Conservation (phyloP, 1,140 invertebrate genomes). For the Chlorops oryzae region DNA sequence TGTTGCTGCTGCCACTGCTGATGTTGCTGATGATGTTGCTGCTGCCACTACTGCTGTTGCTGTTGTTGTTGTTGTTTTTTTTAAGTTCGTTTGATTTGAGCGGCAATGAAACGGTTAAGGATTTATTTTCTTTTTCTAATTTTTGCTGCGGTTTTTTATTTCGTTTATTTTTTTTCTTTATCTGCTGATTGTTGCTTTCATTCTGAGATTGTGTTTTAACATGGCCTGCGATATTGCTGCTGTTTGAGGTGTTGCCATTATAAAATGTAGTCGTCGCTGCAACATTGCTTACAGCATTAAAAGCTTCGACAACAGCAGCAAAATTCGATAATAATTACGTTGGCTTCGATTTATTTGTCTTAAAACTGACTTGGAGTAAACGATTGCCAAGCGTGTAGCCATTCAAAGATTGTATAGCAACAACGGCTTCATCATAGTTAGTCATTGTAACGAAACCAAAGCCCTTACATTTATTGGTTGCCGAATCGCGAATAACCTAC, state of each 20-base stretch:
- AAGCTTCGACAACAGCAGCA: conserved; percentile 47
- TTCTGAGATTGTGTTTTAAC: neutral
- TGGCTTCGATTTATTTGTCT: conserved; percentile 88
- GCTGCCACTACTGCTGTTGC: neutral
- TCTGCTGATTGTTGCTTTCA: neutral
- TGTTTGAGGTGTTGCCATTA: conserved; percentile 7
- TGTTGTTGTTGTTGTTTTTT: neutral
- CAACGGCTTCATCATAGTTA: conserved; percentile 96
- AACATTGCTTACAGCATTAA: too few species aligned
- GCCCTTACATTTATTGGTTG: conserved; percentile 99
- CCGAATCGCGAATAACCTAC: conserved; percentile 83
- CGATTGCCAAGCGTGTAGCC: conserved; percentile 96
- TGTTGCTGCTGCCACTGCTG: neutral
- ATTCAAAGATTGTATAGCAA: conserved; percentile 96
- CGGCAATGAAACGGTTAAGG: too few species aligned
- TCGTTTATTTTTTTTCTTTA: neutral
- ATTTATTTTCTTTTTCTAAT: too few species aligned
- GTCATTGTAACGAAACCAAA: conserved; percentile 99
- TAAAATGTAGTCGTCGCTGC: neutral
- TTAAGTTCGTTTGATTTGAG: too few species aligned
- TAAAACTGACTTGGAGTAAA: conserved; percentile 97
- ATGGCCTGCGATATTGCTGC: neutral
- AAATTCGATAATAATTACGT: conserved; percentile 60
- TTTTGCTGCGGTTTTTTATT: too few species aligned
- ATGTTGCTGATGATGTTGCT: neutral